A percentile compares a stretch with the other conserved stretches of the same genome.
phyloP scores from a whole-genome alignment of 2,888 invertebrate genomes.

The Lochmaea capreae region DNA sequence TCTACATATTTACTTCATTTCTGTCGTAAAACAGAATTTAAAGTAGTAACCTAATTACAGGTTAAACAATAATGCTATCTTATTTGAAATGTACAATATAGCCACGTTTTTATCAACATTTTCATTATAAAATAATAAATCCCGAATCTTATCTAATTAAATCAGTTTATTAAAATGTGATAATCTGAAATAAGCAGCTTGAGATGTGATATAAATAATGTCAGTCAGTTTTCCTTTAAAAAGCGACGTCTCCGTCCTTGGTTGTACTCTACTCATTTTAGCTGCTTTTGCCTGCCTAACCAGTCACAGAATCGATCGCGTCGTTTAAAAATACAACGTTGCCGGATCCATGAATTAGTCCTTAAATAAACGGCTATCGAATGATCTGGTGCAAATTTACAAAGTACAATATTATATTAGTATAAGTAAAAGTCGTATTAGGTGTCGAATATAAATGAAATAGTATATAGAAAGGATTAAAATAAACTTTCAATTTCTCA shows the following conservation, averaged over 20 bases:
- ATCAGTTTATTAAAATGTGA: background rate
- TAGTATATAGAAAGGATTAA: no score
- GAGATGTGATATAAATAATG: background rate
- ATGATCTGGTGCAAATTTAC: background rate
- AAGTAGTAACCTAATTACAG: no score
- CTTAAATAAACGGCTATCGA: background rate
- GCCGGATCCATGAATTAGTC: background rate
- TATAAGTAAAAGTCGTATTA: no score
- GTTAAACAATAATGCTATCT: no score
- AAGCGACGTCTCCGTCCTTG: background rate
- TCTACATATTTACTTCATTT: no score
- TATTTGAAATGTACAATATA: no score
- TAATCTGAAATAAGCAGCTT: background rate
- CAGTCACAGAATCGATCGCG: conserved; percentile 12
- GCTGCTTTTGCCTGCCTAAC: conserved; percentile 1
- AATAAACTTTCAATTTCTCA: no score
- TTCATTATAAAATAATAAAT: background rate
- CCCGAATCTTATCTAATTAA: conserved; percentile 1
- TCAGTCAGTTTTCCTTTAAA: conserved; percentile 9
- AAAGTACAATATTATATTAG: no score
- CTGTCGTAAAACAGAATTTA: no score
- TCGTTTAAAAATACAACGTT: conserved; percentile 18
- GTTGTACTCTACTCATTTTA: conserved; percentile 7
- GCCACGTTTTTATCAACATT: background rate
- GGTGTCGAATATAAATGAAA: no score